Base-by-base conservation (phyloP, 1,140 invertebrate species). In the Varroa destructor region DNA sequence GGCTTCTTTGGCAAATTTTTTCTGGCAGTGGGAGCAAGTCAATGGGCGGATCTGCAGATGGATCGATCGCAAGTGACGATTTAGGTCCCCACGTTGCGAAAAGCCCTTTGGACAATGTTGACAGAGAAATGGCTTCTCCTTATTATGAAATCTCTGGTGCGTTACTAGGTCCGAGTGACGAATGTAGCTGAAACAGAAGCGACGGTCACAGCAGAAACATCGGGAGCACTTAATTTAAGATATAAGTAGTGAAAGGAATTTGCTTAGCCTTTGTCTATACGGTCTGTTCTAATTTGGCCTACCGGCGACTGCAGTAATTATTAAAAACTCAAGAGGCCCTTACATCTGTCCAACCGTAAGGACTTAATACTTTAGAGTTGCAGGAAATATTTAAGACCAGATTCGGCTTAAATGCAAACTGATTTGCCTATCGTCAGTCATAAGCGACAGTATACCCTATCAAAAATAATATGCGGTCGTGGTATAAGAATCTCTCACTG, bases 111-210 rank as follows among this genome's bases (percentile, higher is more conserved):
- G 74, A 76, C 79, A 80, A 61, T 76, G 73, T 40, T 73, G 72
- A 74, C 79, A 80, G 37, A 75, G 74, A 74, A 79, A 79, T 1
- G 75, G 75, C 72, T 77, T 76, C 57, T 79, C 78, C 73, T 78
- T 79, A 54, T 77, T 78, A 71, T 80, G 79, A 71, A 80, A 80
- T 67, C 78, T 73, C 74, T 78, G 76, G 70, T 80, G 79, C 54
- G 78, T 78, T 4, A 78, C 76, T 58, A 80, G 73, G 73, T 80
- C 79, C 75, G 76, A 78, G 37, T 75, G 75, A 55, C 79, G 74
- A 40, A 80, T 79, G 72, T 80, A 80, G 43, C 78, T 79, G 57
- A 58, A 57, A 36, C 61, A 67, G 14, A 36, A 67, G 61, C 40
- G 10, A 25, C 25, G 25, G 25, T 25, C 25, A 25, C 25, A 25